Conservation (phyloP, 1,140 invertebrate genomes). For the Antheraea pernyi region DNA sequence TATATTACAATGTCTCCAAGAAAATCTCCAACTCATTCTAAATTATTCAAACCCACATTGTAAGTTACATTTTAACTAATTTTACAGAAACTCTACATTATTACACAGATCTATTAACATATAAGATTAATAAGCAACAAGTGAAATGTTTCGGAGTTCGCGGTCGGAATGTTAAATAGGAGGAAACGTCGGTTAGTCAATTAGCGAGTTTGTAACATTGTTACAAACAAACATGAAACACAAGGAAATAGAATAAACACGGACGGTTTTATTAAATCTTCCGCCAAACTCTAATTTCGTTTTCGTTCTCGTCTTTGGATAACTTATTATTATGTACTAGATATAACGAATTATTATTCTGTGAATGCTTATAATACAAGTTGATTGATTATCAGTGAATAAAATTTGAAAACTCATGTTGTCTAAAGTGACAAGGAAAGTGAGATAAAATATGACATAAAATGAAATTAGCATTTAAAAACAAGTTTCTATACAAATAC, state of each 20-base stretch:
- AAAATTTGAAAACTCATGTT: no score
- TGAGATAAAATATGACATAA: no score
- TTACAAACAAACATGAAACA: constrained; percentile 9
- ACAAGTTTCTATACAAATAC: no score
- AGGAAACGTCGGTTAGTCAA: constrained; percentile 11
- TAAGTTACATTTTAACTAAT: background rate
- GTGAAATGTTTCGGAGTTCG: constrained; percentile 9
- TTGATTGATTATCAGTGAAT: no score
- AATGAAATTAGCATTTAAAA: no score
- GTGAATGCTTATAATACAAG: no score
- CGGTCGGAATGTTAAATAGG: constrained; percentile 7
- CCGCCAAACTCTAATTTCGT: background rate
- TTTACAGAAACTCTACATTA: background rate
- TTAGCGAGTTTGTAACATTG: constrained; percentile 1
- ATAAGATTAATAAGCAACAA: constrained; percentile 8
- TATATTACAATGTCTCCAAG: no score
- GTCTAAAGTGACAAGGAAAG: no score
- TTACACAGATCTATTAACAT: background rate
- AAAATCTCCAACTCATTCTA: no score
- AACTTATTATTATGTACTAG: no score
- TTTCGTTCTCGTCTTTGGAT: background rate
- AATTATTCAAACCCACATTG: background rate
- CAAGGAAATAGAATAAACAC: background rate
- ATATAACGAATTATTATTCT: no score
- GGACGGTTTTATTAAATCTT: background rate